Base-by-base conservation (phyloP, 2,888 invertebrate species). In the Nomada goodeniana region DNA sequence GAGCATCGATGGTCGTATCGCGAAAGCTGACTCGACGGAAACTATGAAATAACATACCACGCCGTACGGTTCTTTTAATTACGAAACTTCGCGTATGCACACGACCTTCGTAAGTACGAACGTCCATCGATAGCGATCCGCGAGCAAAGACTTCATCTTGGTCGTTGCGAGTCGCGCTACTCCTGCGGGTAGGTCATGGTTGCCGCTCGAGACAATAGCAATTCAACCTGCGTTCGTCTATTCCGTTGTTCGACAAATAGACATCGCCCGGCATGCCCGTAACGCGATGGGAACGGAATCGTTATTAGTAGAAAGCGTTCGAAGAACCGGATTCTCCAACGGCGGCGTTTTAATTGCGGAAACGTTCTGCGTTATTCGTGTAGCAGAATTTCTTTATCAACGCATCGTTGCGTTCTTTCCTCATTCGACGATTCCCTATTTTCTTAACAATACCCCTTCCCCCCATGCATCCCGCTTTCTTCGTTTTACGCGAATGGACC, bases 291-390 rank as follows among this genome's bases (percentile, higher is more conserved):
- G 83, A 91, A 89, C 84, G 85, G 89, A 91, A 90, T 91, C 86
- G 83, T 91, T 91, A 91, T 90, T 90, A 89, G 89, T 91, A 91
- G 92, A 92, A 92, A 92, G 92, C 90, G 88, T 80, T 78, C 86
- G 83, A 84, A 84, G 86, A 88, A 90, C 89, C 87, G 83, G 88
- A 90, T 90, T 91, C 90, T 87, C 85, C 84, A 64, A 23, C 76
- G 83, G 79, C 79, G 73, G 88, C 85, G 84, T 87, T 88, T 89
- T 89, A 90, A 91, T 91, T 86, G 89, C 89, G 91, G 91, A 91
- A 92, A 91, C 83, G 86, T 87, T 86, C 74, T 67, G 71, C 55
- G 53, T 36, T 76, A 55, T 69, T 80, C 64, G 63, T 73, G 47
- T 67, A 69, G 60, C 23, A 65, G 79, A 67, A 74, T 55, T 72